Conservation (phyloP, 2,888 invertebrate genomes). For the Graphium colonna region DNA sequence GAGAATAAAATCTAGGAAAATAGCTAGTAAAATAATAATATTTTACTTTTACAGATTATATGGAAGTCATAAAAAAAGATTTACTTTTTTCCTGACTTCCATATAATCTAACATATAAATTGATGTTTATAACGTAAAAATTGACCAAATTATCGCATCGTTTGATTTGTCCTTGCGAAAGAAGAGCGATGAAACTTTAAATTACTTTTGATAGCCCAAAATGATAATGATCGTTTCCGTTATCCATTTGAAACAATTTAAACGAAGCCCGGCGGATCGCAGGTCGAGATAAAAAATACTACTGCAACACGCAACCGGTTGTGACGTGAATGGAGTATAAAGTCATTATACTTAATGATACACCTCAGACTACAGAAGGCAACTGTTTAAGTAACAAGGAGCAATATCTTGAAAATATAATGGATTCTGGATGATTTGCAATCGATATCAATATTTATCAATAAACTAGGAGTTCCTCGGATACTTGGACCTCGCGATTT, state of each 20-base stretch:
- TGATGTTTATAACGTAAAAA: no score
- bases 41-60: no score
- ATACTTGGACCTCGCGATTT: no score
- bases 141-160: no score
- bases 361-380: not conserved
- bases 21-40: no score
- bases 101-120: not conserved
- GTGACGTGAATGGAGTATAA: conserved; percentile 14
- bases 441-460: no score
- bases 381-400: conserved; percentile 9
- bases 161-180: not conserved
- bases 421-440: not conserved
- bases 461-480: no score
- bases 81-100: no score
- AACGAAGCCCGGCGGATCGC: not conserved
- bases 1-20: no score
- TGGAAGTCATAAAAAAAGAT: no score
- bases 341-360: conserved; percentile 21
- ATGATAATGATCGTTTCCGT: conserved; percentile 4
- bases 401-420: not conserved
- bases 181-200: not conserved
- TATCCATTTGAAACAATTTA: not conserved
- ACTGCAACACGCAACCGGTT: conserved; percentile 13
- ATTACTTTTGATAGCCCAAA: not conserved
- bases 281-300: conserved; percentile 13